Percentiles rank a stretch among this genome's conserved stretches.
Evolutionary conservation across 2,888 invertebrate genomes (phyloP).

Genomic region (Venusia cambrica): DNA sequence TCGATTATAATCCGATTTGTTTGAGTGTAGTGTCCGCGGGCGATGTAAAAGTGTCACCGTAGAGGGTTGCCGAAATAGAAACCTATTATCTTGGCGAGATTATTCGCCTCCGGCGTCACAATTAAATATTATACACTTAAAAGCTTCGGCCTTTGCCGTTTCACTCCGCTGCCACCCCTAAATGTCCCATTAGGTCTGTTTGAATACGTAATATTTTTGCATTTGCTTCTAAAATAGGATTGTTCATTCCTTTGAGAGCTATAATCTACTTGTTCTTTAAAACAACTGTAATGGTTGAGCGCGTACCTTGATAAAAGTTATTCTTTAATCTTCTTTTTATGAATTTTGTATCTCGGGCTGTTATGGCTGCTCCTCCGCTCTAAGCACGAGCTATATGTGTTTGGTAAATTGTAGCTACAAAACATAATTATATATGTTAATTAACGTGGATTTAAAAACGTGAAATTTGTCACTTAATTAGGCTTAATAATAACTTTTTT

Average conservation of each 20-base stretch:
- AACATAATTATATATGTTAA: too few relatives aligned
- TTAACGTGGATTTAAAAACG: too few relatives aligned
- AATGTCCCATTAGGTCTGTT: slow-evolving; percentile 81
- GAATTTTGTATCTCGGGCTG: slow-evolving; percentile 12
- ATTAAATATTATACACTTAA: slow-evolving; percentile 82
- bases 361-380: too few relatives aligned
- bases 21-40: slow-evolving; percentile 70
- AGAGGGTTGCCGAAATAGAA: slow-evolving; percentile 79
- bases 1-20: slow-evolving; percentile 78
- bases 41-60: slow-evolving; percentile 72
- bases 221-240: slow-evolving; percentile 78
- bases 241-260: slow-evolving; percentile 79
- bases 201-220: slow-evolving; percentile 82
- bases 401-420: too few relatives aligned
- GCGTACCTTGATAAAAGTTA: slow-evolving; percentile 66
- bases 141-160: slow-evolving; percentile 82
- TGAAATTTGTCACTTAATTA: too few relatives aligned
- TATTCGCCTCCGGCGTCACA: slow-evolving; percentile 82
- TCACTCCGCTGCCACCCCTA: slow-evolving; percentile 80
- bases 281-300: slow-evolving; percentile 76
- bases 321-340: slow-evolving; percentile 54
- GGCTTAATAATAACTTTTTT: too few relatives aligned
- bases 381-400: too few relatives aligned
- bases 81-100: slow-evolving; percentile 82
- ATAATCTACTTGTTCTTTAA: slow-evolving; percentile 81